Base-by-base conservation (phyloP, 2,888 invertebrate genomes). In the Uloborus plumipes region DNA sequence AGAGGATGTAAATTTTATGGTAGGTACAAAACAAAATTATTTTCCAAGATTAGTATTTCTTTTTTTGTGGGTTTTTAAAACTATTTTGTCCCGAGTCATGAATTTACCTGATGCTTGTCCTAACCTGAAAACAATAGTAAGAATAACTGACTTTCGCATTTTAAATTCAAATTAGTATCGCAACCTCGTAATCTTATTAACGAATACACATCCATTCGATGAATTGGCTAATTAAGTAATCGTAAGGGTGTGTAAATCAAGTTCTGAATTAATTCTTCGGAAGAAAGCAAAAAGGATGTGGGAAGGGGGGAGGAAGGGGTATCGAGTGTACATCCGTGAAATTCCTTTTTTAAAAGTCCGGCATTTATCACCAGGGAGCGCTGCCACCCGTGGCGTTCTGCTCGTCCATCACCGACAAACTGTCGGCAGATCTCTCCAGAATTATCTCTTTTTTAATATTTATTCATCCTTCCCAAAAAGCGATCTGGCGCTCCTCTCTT, bases 401-500 rank as follows among this genome's bases (percentile, higher is more conserved):
- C 65, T 82, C 81, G 70, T 82, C 76, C 81, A 76, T 82, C 81
- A 76, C 71, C 65, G 76, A 65, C 75, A 70, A 74, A 74, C 70
- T 81, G 80, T 81, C 80, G 80, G 67, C 79, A 58, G 78, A 62
- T 65, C 74, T 74, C 59, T 81, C 69, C 70, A 74, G 74, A 81
- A 81, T 74, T 81, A 81, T 74, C 74, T 81, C 74, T 81, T 81
- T 81, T 81, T 81, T 81, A 81, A 81, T 81, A 81, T 74, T 81
- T 81, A 81, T 81, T 81, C 80, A 74, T 81, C 80, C 79, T 51
- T 72, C 64, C 65, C 51, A 65, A 80, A 81, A 81, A 74, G 69
- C 80, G 80, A 81, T 81, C 76, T 74, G 51, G 58, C 67, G 59
- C 75, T 59, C 66, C 59, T 64, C 65, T 66, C n/a, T 58, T 78